Base-by-base conservation (phyloP, 1,140 invertebrate genomes). In the Chymomyza costata region DNA sequence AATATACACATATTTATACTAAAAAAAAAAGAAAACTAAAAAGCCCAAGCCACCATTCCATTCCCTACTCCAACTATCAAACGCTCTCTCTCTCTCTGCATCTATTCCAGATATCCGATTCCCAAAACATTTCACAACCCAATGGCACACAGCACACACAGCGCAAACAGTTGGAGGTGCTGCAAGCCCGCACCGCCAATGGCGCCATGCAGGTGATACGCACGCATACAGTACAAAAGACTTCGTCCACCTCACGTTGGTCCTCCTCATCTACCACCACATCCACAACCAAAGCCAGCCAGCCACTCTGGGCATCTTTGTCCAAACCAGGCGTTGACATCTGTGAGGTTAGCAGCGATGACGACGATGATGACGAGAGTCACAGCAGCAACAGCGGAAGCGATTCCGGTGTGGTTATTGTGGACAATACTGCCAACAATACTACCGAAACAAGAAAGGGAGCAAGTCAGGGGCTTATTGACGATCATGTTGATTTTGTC, bases 131-230 rank as follows among this genome's bases (percentile, higher is more conserved):
- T 48, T 82, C 82, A 71, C 76, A 86, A 53, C 68, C 84, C 25
- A 82, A 86, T 28, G 84, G 84, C 63, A 86, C 76, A 60, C 86
- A 87, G 65, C 86, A 87, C 59, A 86, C 83, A 65, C 86, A 87
- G 62, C 87, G 86, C 56, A 86, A 87, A 65, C 87, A 88, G 65
- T 82, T 88, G 60, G 87, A 88, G 76, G 87, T 88, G 44, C 85
- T 88, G 52, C 86, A 87, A 59, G 83, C 85, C 32, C 86, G 84
- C 50, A 85, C 87, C 51, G 85, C 87, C 43, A 86, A 86, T 49
- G 87, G 86, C 45, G 82, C 84, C 45, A 70, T 88, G 65, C 87
- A 88, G 67, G 87, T 88, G 48, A 87, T 88, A 65, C 87, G 87
- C 73, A 86, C 87, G 32, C 86, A 87, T 46, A 88, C 87, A 39